phyloP scores from a whole-genome alignment of 2,797 vertebrate species.

The Aotus griseimembra region DNA sequence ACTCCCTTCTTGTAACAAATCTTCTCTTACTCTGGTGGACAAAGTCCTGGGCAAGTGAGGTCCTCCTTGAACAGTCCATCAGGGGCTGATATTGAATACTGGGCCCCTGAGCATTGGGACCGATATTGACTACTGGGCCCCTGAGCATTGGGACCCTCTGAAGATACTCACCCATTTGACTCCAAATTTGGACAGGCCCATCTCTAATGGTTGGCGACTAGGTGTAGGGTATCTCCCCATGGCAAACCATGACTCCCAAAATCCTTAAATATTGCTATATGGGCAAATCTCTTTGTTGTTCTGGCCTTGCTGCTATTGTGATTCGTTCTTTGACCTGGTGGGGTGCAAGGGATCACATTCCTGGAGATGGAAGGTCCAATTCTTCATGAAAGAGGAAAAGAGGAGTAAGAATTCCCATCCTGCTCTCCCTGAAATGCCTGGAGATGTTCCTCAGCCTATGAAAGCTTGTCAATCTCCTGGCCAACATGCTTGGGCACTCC shows the following conservation, averaged over 20 bases:
- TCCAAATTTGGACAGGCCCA: too few species aligned
- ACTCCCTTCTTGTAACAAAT: neutral
- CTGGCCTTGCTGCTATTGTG: neutral
- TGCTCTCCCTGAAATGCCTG: neutral
- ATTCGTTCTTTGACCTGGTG: neutral
- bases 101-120: neutral
- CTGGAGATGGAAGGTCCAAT: too few species aligned
- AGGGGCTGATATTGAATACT: neutral
- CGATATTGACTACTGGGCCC: neutral
- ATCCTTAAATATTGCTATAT: neutral
- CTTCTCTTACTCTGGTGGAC: neutral
- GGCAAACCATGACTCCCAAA: neutral
- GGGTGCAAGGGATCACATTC: neutral
- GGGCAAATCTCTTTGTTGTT: neutral
- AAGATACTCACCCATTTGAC: neutral
- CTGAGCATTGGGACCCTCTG: neutral
- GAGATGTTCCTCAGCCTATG: neutral
- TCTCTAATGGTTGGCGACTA: too few species aligned
- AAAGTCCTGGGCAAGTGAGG: neutral
- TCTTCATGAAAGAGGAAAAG: neutral
- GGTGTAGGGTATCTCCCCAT: rapidly evolving
- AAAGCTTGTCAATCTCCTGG: neutral
- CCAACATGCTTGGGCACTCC: too few species aligned
- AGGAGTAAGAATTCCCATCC: neutral
- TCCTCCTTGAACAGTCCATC: neutral